These are phyloP conservation scores for Artemia franciscana DNA, from an alignment of 1,140 invertebrate species.

Conservation along the genomic window DNA sequence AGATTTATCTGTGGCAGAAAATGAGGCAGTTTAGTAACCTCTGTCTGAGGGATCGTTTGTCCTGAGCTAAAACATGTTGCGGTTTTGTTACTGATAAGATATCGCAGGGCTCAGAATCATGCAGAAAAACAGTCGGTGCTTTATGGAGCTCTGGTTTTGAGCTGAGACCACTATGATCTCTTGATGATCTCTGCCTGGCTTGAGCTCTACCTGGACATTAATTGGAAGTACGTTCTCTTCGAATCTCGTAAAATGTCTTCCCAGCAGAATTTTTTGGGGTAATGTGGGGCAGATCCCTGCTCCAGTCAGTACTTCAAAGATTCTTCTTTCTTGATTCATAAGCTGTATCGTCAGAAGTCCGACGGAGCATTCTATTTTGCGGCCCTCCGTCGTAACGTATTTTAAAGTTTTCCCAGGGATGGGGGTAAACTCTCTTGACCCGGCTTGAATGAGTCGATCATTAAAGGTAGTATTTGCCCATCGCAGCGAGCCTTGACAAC, in stretches of 20 bases:
- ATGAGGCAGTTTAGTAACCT: background rate
- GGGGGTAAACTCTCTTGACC: background rate
- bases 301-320: background rate
- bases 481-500: background rate
- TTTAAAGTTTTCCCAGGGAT: background rate
- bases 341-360: background rate
- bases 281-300: background rate
- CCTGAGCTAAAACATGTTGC: background rate
- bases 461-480: background rate
- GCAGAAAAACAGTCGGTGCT: too few relatives aligned
- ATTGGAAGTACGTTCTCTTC: background rate
- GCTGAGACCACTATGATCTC: too few relatives aligned
- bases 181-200: background rate
- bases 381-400: background rate
- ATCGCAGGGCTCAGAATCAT: background rate
- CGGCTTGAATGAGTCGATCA: background rate
- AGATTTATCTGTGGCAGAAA: background rate
- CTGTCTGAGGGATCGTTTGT: background rate
- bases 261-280: background rate
- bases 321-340: background rate
- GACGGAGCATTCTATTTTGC: background rate
- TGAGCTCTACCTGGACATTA: background rate
- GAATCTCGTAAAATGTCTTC: background rate
- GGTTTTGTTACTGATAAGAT: background rate
- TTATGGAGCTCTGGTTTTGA: too few relatives aligned